Base-by-base conservation (phyloP, 2,888 invertebrate species). In the Holacanthella duospinosa region DNA sequence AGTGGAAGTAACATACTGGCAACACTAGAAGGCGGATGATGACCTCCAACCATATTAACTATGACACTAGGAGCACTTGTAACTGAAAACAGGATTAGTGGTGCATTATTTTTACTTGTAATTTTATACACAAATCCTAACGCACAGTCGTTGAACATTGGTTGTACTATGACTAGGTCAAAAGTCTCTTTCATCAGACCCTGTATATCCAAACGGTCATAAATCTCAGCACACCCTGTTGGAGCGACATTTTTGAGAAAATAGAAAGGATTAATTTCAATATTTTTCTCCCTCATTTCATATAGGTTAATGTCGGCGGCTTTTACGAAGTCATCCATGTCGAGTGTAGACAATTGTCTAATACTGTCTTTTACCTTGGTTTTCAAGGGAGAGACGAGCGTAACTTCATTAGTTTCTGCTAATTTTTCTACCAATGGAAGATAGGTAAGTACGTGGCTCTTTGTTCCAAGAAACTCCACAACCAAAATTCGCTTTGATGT, bases 61-160 rank as follows among this genome's bases (percentile, higher is more conserved):
- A n/a, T 9, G 48, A n/a, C 4, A 21, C 21, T 21, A 4, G 48
- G 19, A 16, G 48, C 19, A 21, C 48, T 48, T 48, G 21, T n/a
- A 21, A 21, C 0, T 29, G 27, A 27, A 55, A 55, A 55, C 3
- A 55, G 6, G 29, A 55, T n/a, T 3, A 55, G 27, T 16, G 55
- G 28, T 28, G 55, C 55, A 4, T 55, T 55, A n/a, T 55, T 55
- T 28, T 55, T 55, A 6, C 6, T 26, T 16, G 26, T 55, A 9
- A 55, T 4, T 6, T n/a, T 6, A n/a, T 55, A 26, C 12, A 55
- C 27, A n/a, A 27, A 55, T 26, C 55, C 55, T 9, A 55, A 26
- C 12, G 55, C 24, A 28, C 55, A 55, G 9, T 55, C 55, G 27
- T 55, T 55, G 55, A 55, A 55, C 26, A 55, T 9, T 3, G 55